These are phyloP conservation scores for Choreutis nemorana DNA, from an alignment of 2,888 invertebrate species.

Conservation along the genomic window DNA sequence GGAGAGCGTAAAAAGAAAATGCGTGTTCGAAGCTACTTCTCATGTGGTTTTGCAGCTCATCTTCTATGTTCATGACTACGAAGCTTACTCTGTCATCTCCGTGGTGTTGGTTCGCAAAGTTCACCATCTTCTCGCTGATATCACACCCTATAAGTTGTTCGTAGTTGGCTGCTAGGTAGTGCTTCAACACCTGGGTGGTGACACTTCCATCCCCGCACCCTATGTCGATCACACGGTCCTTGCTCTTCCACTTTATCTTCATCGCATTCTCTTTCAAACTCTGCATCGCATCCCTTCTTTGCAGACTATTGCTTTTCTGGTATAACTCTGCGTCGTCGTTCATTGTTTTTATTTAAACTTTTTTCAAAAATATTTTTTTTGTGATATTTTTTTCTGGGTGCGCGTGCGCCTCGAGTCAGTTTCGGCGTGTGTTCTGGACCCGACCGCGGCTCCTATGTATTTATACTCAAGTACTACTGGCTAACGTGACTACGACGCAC, in stretches of 20 bases:
- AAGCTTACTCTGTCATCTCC: conserved; percentile 49
- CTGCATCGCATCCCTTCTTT: conserved; percentile 65
- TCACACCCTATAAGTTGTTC: conserved; percentile 70
- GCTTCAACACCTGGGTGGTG: conserved; percentile 69
- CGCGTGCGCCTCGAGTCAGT: conserved; percentile 42
- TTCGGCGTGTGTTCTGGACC: conserved; percentile 36
- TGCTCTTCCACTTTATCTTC: conserved; percentile 63
- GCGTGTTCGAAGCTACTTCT: conserved; percentile 69
- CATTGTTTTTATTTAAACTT: conserved; percentile 16
- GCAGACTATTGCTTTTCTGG: conserved; percentile 71
- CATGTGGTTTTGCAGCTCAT: conserved; percentile 50
- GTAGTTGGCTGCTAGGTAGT: conserved; percentile 65
- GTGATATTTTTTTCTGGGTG: conserved; percentile 17
- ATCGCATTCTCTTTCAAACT: conserved; percentile 70
- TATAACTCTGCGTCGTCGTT: conserved; percentile 76
- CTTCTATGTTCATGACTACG: conserved; percentile 65
- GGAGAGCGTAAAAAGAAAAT: conserved; percentile 80
- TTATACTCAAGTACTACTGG: too few species aligned
- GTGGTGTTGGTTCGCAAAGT: conserved; percentile 68
- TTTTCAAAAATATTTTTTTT: conserved; percentile 8
- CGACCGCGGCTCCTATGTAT: conserved; percentile 35
- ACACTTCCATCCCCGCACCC: conserved; percentile 81
- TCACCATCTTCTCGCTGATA: conserved; percentile 75
- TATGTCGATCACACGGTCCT: conserved; percentile 69
- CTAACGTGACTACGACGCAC: too few species aligned